A percentile compares a stretch with the other conserved stretches of the same genome.
Conservation (phyloP, 2,113 vertebrate species). For the Xerus inauris region DNA sequence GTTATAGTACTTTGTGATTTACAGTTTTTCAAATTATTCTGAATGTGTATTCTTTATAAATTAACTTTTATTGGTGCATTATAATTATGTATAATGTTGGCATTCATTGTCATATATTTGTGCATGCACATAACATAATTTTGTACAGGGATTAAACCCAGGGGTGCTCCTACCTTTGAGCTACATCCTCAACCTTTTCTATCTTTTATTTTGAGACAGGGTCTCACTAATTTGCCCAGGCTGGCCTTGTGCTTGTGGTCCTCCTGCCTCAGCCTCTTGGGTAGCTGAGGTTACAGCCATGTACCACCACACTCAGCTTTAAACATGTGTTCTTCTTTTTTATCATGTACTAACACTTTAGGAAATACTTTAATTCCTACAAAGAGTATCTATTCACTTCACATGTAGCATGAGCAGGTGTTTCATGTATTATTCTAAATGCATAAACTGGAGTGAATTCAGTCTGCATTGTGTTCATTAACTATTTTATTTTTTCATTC, state of each 20-base stretch:
- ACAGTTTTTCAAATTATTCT: slow-evolving; percentile 34
- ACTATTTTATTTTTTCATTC: slow-evolving; percentile 56
- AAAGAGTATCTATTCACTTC: slow-evolving; percentile 33
- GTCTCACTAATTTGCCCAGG: background rate
- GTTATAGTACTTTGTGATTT: slow-evolving; percentile 27
- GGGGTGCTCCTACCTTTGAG: background rate
- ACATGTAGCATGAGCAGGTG: background rate
- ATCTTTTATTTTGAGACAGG: background rate
- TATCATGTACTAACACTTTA: slow-evolving; percentile 5
- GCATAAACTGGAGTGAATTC: slow-evolving; percentile 39
- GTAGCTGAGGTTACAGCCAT: background rate
- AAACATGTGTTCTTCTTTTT: slow-evolving; percentile 57
- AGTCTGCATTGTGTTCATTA: slow-evolving; percentile 20
- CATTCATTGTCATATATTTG: no score
- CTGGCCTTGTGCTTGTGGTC: background rate
- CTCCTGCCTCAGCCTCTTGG: background rate
- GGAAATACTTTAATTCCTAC: slow-evolving; percentile 54
- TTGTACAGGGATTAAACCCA: background rate
- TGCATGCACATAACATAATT: no score
- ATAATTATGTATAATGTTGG: no score
- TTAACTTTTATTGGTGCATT: no score
- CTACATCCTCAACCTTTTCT: background rate
- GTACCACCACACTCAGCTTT: background rate
- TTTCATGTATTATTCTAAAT: slow-evolving; percentile 54
- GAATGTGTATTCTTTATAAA: background rate